Evolutionary conservation across 2,888 invertebrate species (phyloP), one percentile per base, ranked within the genome.

Genomic region (Coremacera marginata): DNA sequence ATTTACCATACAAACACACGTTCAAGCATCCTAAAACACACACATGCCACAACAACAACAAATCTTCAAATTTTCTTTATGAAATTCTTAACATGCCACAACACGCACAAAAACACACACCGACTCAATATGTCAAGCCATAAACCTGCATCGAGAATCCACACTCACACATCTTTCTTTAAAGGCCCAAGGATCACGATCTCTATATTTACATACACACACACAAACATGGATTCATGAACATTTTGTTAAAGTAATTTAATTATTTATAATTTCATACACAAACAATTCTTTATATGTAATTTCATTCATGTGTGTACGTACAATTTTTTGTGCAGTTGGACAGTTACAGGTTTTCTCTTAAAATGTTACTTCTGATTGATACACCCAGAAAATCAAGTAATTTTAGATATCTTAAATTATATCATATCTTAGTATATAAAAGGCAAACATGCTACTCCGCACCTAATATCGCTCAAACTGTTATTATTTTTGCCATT

Each of bases 201-300:
- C 27, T 27, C 22, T 9, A 19, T n/a, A 60, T 9, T 25, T 9
- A 52, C 60, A 52, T 19, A 52, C 51, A 37, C 27, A 72, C 37
- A 19, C 51, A 70, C 55, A 22, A 27, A 68, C 75, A 57, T 19
- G 71, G 27, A 31, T 70, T 25, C 9, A 62, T 51, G 37, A 34
- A 71, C 44, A 75, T 49, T 70, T 31, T 9, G 37, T 67, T 67
- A 11, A 19, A 19, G 67, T 44, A 67, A 67, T 67, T 67, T 44
- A 67, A 67, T 67, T 67, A 67, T 67, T 67, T 19, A 67, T 67
- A 67, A 67, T 37, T 67, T 37, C 2, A 67, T 44, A 44, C 37
- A 67, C 19, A 22, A 37, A 22, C 57, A 60, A 60, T 25, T 60
- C 25, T 60, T 14, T 22, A 9, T 5, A 22, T 27, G 63, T 63